Evolutionary conservation across 2,888 invertebrate species (phyloP), one percentile per base, ranked within the genome.

Genomic region (Thera obeliscata): DNA sequence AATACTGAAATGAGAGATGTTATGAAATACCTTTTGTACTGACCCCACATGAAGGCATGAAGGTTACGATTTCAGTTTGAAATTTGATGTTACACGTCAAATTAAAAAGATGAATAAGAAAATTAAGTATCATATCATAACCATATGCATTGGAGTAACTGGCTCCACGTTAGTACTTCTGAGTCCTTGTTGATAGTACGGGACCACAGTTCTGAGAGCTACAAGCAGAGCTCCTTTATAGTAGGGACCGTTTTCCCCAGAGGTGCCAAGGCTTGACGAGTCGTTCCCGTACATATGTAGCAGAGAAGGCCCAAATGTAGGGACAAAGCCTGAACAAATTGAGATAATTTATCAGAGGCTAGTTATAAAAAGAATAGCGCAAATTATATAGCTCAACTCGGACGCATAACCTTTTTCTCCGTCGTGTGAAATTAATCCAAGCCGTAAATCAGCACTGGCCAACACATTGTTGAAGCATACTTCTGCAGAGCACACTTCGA

Each of bases 281-380:
- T 80, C 66, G 0, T 94, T 82, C 11, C 95, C 95, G 78, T 98
- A 98, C 81, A 98, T 94, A 81, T 97, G 96, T 2, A 98, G 83
- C 79, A 96, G 96, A 0, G 96, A 95, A 0, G 98, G 98, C 0
- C 98, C 98, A 85, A 97, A 96, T 0, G 96, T 96, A 0, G 98
- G 98, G 38, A 97, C 90, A 79, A 95, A 97, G 83, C 94, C 96
- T 96, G 75, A 7, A 9, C 6, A 22, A 43, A 46, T 12, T 46
- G 35, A 36, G 38, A 33, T 22, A 33, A 9, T 22, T 52, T 2
- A 2, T 22, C 50, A 48, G 11, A 41, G 41, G 9, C 2, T 41
- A 61, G 5, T 6, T 49, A 12, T 11, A 12, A n/a, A 2, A 12
- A 50, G 52, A 52, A 52, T 3, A 5, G 50, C 2, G 3, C 4